Evolutionary conservation across 23 tunicate species (phyloP).

Genomic region (Styela plicata): DNA sequence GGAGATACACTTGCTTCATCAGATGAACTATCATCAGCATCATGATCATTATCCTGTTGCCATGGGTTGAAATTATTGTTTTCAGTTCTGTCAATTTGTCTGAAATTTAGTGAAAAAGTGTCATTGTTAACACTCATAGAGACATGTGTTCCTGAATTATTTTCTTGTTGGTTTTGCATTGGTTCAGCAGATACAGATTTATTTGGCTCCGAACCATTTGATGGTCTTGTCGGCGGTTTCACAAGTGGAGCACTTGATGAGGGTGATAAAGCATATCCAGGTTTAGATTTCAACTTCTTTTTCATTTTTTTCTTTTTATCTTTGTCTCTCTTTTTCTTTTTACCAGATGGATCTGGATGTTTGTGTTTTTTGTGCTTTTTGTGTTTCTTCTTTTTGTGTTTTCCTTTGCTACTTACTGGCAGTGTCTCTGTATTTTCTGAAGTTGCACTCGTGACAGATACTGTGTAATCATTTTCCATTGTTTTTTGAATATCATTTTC

Average conservation of each 20-base stretch:
- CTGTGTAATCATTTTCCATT: too few relatives aligned
- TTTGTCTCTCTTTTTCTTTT: conserved; percentile 64
- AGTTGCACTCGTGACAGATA: too few relatives aligned
- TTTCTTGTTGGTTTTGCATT: not conserved
- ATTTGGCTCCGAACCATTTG: not conserved
- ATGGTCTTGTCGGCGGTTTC: conserved; percentile 1
- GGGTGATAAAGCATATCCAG: not conserved
- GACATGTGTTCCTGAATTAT: not conserved
- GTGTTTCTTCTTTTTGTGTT: conserved; percentile 86
- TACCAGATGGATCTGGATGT: conserved; percentile 10
- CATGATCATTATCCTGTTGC: conserved; percentile 28
- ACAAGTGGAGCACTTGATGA: conserved; percentile 19
- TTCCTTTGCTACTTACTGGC: conserved; percentile 30
- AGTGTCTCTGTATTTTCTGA: too few relatives aligned
- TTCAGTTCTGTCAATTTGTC: conserved; percentile 5
- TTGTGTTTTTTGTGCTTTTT: conserved; percentile 64
- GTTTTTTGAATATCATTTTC: too few relatives aligned
- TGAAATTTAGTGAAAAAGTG: not conserved
- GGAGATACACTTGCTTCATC: conserved; percentile 34
- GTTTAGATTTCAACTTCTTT: conserved; percentile 48
- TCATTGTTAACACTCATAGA: not conserved
- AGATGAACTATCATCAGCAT: conserved; percentile 63
- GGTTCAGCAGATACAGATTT: not conserved
- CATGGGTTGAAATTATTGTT: not conserved
- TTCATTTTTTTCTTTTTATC: conserved; percentile 69